phyloP scores from a whole-genome alignment of 1,140 invertebrate genomes.

The Drosophila kepulauana region DNA sequence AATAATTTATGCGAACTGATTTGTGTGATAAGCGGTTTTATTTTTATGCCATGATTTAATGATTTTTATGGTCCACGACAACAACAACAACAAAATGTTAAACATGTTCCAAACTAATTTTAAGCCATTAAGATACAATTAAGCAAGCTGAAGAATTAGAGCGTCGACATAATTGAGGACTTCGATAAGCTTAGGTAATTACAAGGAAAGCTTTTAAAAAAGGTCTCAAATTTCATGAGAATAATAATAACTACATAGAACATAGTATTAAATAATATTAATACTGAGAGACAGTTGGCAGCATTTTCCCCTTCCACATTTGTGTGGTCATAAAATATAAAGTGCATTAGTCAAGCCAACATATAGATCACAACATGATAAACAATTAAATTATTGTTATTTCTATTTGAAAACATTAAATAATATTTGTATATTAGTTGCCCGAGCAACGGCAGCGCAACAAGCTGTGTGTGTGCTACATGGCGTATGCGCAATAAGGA shows the following conservation, averaged over 20 bases:
- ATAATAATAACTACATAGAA: background rate
- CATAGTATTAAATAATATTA: background rate
- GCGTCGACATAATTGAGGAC: slow-evolving; percentile 9
- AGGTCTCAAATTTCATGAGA: background rate
- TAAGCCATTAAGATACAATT: slow-evolving; percentile 31
- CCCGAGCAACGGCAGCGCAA: background rate
- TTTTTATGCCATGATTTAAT: slow-evolving; percentile 76
- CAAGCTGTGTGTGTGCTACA: slow-evolving; percentile 37
- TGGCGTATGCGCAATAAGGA: slow-evolving; percentile 77
- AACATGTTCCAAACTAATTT: slow-evolving; percentile 56
- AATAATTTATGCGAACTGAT: slow-evolving; percentile 53
- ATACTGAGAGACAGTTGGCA: background rate
- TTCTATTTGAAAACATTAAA: background rate
- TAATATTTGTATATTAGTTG: slow-evolving; percentile 4
- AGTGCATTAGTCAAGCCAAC: background rate
- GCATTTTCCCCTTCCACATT: background rate
- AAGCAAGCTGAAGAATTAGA: background rate
- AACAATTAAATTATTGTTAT: background rate
- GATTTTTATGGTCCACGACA: slow-evolving; percentile 50
- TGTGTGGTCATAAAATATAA: background rate
- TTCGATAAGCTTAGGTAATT: background rate
- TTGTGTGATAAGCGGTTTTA: slow-evolving; percentile 69
- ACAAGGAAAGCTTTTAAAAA: background rate
- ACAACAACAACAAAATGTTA: slow-evolving; percentile 21
- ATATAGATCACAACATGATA: slow-evolving; percentile 10